Evolutionary conservation across 2,113 vertebrate species (phyloP).

Genomic region (Tragelaphus strepsiceros): DNA sequence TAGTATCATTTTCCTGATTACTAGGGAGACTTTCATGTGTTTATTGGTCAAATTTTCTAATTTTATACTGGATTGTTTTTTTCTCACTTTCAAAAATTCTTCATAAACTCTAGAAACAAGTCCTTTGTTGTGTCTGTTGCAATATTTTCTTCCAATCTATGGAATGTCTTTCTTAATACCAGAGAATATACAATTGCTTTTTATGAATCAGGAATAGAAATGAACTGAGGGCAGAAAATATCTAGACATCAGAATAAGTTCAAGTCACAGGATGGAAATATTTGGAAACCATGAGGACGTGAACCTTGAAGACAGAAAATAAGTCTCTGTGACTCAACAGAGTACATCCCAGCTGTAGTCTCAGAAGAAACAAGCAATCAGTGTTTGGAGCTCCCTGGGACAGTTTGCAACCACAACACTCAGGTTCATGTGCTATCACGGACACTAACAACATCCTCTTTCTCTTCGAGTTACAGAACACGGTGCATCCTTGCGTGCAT

Average conservation of each 20-base stretch:
- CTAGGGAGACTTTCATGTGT: not conserved
- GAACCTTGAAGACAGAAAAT: not conserved
- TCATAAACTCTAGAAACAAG: not conserved
- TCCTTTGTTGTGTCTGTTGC: not conserved
- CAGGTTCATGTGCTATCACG: not conserved
- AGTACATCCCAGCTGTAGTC: not conserved
- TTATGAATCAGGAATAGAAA: not conserved
- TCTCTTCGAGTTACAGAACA: not conserved
- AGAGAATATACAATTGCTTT: not conserved
- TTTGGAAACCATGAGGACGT: not conserved
- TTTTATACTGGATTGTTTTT: not conserved
- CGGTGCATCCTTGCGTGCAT: not conserved
- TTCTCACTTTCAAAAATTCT: not conserved
- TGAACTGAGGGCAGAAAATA: not conserved
- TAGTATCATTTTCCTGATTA: not conserved
- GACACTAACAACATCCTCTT: not conserved
- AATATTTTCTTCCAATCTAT: conserved; percentile 12
- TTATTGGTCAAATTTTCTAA: not conserved
- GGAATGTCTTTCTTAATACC: not conserved
- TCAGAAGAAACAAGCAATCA: not conserved
- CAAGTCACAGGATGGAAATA: not conserved
- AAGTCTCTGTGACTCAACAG: not conserved
- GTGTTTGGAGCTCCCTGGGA: not conserved
- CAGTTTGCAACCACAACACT: not conserved
- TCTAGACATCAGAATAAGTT: not conserved